A percentile compares a stretch with the other conserved stretches of the same genome.
phyloP scores from a whole-genome alignment of 1,140 invertebrate species.

The Leguminivora glycinivorella region DNA sequence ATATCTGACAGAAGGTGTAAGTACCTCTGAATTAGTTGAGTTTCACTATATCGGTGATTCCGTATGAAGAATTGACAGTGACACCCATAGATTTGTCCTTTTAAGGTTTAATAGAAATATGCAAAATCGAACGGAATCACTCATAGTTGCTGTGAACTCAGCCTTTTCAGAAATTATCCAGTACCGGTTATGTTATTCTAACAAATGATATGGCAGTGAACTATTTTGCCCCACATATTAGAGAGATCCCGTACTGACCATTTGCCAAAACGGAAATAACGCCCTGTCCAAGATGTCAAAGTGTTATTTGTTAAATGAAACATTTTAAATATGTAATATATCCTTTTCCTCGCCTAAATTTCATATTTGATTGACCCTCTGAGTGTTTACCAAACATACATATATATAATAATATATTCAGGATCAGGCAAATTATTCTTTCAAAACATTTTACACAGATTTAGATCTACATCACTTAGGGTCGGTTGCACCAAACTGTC shows the following conservation, averaged over 20 bases:
- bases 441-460: not conserved
- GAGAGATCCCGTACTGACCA: not conserved
- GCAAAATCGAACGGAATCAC: not conserved
- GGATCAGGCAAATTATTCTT: not conserved
- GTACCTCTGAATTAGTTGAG: not conserved
- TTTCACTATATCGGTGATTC: not conserved
- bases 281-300: too few relatives aligned
- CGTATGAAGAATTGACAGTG: not conserved
- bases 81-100: not conserved
- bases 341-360: too few relatives aligned
- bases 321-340: too few relatives aligned
- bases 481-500: too few relatives aligned
- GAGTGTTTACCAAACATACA: too few relatives aligned
- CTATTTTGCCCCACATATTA: not conserved
- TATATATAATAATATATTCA: too few relatives aligned
- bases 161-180: not conserved
- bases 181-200: not conserved
- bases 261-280: not conserved
- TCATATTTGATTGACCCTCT: too few relatives aligned
- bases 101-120: too few relatives aligned
- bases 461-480: not conserved
- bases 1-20: constrained; percentile 5
- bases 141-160: not conserved
- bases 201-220: constrained; percentile 7
- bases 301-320: too few relatives aligned